Evolutionary conservation across 2,797 vertebrate genomes (phyloP).

Genomic region (Cynopterus sphinx): DNA sequence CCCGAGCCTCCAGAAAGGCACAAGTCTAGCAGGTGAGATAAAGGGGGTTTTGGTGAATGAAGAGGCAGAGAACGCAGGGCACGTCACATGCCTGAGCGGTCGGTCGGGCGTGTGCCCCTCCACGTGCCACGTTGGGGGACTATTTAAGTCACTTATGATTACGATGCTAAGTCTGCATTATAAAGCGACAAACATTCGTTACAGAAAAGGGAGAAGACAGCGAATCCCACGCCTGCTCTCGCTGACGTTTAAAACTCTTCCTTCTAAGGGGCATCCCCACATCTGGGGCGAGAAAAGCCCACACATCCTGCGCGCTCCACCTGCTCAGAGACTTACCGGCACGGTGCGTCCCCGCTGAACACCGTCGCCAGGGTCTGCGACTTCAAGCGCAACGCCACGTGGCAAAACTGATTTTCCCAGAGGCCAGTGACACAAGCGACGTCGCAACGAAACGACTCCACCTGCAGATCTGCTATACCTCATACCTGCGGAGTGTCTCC

Average conservation of each 20-base stretch:
- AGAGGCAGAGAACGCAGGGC: neutral
- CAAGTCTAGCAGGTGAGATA: neutral
- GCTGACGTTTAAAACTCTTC: neutral
- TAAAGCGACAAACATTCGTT: neutral
- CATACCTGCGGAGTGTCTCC: neutral
- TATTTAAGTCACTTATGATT: neutral
- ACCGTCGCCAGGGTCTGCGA: fast-evolving
- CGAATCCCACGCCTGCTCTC: neutral
- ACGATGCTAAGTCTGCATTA: neutral
- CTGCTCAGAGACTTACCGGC: neutral
- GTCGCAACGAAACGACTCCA: neutral
- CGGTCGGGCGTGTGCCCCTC: neutral
- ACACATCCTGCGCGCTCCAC: neutral
- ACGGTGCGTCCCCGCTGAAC: neutral
- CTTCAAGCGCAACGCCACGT: fast-evolving
- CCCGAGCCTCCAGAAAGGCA: neutral
- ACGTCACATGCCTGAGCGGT: neutral
- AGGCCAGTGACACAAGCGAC: fast-evolving
- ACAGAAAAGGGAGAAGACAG: neutral
- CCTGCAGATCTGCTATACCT: neutral
- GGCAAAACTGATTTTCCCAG: neutral
- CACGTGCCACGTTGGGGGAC: neutral
- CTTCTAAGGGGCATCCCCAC: neutral
- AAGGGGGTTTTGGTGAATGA: neutral
- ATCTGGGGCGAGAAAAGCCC: neutral